A percentile compares a stretch with the other conserved stretches of the same genome.
Evolutionary conservation across 2,113 vertebrate genomes (phyloP).

Genomic region (Dipodomys stephensi): DNA sequence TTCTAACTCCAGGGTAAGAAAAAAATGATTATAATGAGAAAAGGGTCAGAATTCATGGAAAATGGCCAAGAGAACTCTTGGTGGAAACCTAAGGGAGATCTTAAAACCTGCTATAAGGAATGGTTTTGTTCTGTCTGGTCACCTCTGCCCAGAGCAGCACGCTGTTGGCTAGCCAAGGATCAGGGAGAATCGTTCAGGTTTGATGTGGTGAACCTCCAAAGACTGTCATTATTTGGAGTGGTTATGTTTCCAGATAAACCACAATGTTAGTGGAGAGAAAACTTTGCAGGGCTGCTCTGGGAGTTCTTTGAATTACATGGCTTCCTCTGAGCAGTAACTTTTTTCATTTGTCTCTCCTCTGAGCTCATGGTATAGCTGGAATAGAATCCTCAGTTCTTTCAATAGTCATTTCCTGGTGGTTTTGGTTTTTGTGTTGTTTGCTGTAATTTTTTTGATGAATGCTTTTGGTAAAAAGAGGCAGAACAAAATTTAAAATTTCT

Average conservation of each 20-base stretch:
- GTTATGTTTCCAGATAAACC: not conserved
- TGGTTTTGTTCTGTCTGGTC: not conserved
- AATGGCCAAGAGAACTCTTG: not conserved
- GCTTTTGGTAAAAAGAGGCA: not conserved
- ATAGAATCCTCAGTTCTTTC: not conserved
- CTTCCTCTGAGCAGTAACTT: not conserved
- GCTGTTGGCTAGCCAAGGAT: too few relatives aligned
- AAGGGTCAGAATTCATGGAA: not conserved
- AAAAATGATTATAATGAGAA: not conserved
- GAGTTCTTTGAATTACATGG: not conserved
- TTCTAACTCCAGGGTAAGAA: rapidly evolving
- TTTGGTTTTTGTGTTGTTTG: not conserved
- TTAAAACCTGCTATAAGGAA: not conserved
- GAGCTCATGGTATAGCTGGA: not conserved
- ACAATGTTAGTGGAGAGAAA: not conserved
- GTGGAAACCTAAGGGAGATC: rapidly evolving
- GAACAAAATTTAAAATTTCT: not conserved
- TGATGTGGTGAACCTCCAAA: not conserved
- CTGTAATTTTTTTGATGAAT: not conserved
- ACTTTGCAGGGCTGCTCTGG: not conserved
- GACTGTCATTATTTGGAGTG: not conserved
- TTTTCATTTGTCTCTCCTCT: not conserved
- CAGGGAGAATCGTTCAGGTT: not conserved
- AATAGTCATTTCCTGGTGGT: not conserved
- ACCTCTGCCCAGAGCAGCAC: not conserved